Percentiles rank a stretch among this genome's conserved stretches.
Evolutionary conservation across 2,113 vertebrate genomes (phyloP).

Genomic region (Hippocampus abdominalis): DNA sequence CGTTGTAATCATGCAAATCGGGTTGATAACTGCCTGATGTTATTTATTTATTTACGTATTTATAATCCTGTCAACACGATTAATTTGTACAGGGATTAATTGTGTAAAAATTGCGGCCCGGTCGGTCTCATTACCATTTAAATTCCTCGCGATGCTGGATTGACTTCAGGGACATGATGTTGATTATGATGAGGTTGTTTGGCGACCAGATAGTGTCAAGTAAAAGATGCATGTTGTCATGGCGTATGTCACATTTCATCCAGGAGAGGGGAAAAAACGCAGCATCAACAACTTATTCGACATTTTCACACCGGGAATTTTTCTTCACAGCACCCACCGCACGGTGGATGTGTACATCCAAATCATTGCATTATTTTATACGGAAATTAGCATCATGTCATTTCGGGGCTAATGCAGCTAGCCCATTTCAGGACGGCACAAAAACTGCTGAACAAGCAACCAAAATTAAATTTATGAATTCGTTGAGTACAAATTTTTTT

Average conservation of each 20-base stretch:
- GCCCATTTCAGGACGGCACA: no score
- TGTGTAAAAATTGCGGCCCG: neutral
- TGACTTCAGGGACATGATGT: neutral
- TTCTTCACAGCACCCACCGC: neutral
- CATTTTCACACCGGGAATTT: neutral
- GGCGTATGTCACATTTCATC: neutral
- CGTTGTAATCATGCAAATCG: conserved; percentile 7
- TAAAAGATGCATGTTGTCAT: neutral
- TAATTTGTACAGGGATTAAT: conserved; percentile 6
- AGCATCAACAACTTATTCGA: neutral
- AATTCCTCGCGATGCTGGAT: neutral
- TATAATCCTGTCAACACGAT: conserved; percentile 11
- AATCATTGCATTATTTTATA: no score
- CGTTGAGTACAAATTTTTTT: no score
- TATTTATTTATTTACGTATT: neutral
- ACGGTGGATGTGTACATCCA: neutral
- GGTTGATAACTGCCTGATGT: neutral
- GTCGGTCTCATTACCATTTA: conserved; percentile 10
- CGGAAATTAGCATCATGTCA: no score
- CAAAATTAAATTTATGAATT: no score
- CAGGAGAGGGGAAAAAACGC: neutral
- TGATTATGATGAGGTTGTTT: conserved; percentile 3
- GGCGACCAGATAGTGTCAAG: neutral
- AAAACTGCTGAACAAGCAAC: no score
- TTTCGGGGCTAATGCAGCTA: no score